Evolutionary conservation across 2,797 vertebrate genomes (phyloP).

Genomic region (Arrhamphus sclerolepis): DNA sequence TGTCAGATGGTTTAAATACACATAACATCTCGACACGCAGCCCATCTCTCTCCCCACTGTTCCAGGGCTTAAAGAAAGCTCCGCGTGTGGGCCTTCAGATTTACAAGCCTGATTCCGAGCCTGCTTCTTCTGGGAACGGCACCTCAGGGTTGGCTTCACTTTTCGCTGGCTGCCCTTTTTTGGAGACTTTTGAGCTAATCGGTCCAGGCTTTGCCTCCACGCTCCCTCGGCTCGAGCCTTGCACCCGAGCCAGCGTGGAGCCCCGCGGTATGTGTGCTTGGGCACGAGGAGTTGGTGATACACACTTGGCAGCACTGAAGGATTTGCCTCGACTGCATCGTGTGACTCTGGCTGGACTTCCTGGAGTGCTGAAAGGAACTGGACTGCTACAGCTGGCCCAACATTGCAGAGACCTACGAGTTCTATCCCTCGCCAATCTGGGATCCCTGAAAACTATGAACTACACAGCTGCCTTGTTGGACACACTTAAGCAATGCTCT

Average conservation of each 20-base stretch:
- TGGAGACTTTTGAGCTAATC: constrained; percentile 90
- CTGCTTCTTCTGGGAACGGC: constrained; percentile 52
- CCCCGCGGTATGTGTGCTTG: constrained; percentile 88
- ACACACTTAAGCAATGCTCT: constrained; percentile 88
- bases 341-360: constrained; percentile 92
- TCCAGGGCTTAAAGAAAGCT: constrained; percentile 86
- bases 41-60: constrained; percentile 60
- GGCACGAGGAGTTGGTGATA: constrained; percentile 86
- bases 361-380: constrained; percentile 88
- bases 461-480: constrained; percentile 87
- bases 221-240: constrained; percentile 94
- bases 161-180: constrained; percentile 79
- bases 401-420: constrained; percentile 86
- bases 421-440: constrained; percentile 92
- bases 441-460: constrained; percentile 90
- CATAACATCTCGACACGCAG: constrained; percentile 32
- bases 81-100: constrained; percentile 87
- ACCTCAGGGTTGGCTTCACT: constrained; percentile 81
- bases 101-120: constrained; percentile 70
- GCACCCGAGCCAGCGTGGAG: constrained; percentile 84
- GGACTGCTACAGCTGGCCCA: constrained; percentile 86
- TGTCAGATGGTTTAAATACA: constrained; percentile 77
- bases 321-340: constrained; percentile 83
- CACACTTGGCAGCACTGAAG: constrained; percentile 87
- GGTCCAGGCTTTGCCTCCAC: constrained; percentile 93